These are phyloP conservation scores for Frieseomelitta varia DNA, from an alignment of 1,140 invertebrate species.

Conservation along the genomic window DNA sequence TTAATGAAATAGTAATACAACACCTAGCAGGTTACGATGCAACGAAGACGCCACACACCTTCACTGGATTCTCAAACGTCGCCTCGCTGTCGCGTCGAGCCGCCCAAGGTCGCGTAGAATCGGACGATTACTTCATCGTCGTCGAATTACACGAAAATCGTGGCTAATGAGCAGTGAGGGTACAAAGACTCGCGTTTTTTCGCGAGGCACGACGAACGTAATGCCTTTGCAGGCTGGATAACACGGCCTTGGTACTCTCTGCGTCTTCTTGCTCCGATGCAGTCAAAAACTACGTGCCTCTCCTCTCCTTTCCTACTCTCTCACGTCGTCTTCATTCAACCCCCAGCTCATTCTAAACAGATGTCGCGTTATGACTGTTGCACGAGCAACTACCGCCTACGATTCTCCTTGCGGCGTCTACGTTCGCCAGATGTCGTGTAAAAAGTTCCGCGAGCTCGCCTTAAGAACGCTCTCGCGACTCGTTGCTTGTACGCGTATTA, in stretches of 20 bases:
- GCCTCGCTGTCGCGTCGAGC: no score
- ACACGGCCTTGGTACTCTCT: slow-evolving; percentile 64
- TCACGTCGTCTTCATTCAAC: slow-evolving; percentile 14
- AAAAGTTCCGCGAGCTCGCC: slow-evolving; percentile 55
- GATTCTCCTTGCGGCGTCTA: slow-evolving; percentile 17
- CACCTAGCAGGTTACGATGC: no score
- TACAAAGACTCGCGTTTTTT: background rate
- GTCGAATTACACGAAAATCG: background rate
- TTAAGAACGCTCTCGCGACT: slow-evolving; percentile 8
- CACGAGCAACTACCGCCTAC: slow-evolving; percentile 52
- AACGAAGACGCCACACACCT: no score
- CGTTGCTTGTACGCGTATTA: slow-evolving; percentile 3
- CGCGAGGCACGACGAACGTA: slow-evolving; percentile 43
- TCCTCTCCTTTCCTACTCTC: background rate
- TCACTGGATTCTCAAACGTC: no score
- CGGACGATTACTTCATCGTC: slow-evolving; percentile 8
- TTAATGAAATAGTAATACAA: no score
- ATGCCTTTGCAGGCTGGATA: slow-evolving; percentile 63
- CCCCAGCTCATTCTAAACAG: slow-evolving; percentile 54
- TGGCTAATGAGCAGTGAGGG: no score
- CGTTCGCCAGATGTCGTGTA: slow-evolving; percentile 68
- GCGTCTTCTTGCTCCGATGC: slow-evolving; percentile 58
- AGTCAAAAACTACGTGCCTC: slow-evolving; percentile 58
- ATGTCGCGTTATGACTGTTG: slow-evolving; percentile 72
- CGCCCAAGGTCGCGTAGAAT: no score